Evolutionary conservation across 2,797 vertebrate species (phyloP), one percentile per base, ranked within the genome.

Genomic region (Falco rusticolus): DNA sequence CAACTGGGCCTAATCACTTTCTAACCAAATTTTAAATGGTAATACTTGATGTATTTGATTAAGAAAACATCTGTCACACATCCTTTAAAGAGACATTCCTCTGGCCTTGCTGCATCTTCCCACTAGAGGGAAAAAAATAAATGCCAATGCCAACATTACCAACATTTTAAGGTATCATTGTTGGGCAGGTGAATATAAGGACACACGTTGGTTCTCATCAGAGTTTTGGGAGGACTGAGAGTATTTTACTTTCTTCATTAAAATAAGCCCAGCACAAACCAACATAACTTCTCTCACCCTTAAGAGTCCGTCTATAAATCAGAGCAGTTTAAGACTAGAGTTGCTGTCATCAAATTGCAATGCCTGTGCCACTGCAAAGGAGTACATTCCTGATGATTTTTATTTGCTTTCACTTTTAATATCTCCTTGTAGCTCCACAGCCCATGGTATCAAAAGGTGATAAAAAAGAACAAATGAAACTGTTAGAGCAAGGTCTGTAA

Each of bases 21-120:
- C 78, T 89, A 80, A 91, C 47, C 91, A 80, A 89, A 97, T 97
- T 97, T 97, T 90, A 97, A 96, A 96, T 93, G 93, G 87, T 92
- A 95, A 96, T 97, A 91, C 89, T 88, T 92, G 72, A 93, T 94
- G 63, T 61, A 95, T 84, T 88, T 96, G 80, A 95, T 97, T 95
- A 95, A 90, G 60, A 94, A 96, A 96, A 97, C 96, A 97, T 96
- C 96, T 98, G 97, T 89, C 84, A 90, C 61, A 19, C 65, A 12
- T 31, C 33, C 65, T 94, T 95, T 56, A 61, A 75, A 63, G 64
- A 70, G 63, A 78, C 29, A 33, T 28, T 93, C 83, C 75, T 56
- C 20, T 25, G 80, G 71, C 48, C 88, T 92, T 28, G 59, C 70
- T 60, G 31, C 10, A 16, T 82, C 61, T 91, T 95, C 81, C 75